A percentile compares a stretch with the other conserved stretches of the same genome.
phyloP scores from a whole-genome alignment of 2,888 invertebrate species.

The Monoplex corrugatus region DNA sequence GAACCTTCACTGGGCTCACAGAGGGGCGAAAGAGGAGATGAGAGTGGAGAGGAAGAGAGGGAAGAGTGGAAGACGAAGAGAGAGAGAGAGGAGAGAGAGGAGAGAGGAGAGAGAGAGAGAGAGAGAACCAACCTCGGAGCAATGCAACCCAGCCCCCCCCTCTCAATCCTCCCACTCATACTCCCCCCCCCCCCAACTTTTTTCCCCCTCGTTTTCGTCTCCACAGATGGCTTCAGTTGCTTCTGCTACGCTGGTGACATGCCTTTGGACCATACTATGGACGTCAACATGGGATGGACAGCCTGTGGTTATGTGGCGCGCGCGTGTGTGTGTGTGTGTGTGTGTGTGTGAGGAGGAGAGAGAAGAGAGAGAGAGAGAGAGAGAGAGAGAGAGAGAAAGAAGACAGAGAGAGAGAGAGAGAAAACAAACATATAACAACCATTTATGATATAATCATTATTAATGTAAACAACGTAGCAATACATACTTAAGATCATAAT shows the following conservation, averaged over 20 bases:
- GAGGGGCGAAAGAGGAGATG: no score
- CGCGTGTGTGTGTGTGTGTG: no score
- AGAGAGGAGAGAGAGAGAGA: background rate
- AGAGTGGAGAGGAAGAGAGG: background rate
- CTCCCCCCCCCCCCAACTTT: background rate
- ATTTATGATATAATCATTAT: no score
- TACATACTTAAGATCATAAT: no score
- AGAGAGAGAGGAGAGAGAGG: background rate
- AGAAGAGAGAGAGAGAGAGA: background rate
- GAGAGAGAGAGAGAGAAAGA: background rate
- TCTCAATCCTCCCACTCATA: background rate
- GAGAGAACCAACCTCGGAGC: background rate
- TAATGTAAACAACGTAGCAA: no score
- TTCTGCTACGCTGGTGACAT: conserved; percentile 37
- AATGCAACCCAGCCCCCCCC: background rate
- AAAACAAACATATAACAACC: no score
- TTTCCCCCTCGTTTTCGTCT: background rate
- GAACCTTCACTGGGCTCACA: no score
- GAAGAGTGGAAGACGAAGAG: background rate
- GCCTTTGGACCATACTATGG: background rate
- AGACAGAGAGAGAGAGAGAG: background rate
- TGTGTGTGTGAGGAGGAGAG: background rate
- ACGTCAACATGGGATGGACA: background rate
- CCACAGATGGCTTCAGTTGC: conserved; percentile 34
- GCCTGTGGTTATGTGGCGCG: background rate